Percentiles rank a stretch among this genome's conserved stretches.
Conservation (phyloP, 53 echinoderm and acorn worm genomes). For the Echinometra lucunter region DNA sequence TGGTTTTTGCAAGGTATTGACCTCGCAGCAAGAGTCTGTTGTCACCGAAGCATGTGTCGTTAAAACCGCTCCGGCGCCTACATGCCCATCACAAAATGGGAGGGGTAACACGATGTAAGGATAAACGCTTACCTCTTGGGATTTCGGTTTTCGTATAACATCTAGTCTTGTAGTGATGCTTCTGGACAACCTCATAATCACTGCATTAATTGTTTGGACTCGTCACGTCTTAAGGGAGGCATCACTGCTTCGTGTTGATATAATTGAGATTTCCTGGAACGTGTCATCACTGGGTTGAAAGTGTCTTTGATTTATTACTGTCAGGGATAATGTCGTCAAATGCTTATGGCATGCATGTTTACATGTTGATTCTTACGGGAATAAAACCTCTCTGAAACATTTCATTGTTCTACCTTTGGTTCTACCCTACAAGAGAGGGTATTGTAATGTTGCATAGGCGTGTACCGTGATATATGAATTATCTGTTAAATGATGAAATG, state of each 20-base stretch:
- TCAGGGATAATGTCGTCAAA: not conserved
- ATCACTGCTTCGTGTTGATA: constrained; percentile 9
- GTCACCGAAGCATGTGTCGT: not conserved
- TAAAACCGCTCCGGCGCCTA: not conserved
- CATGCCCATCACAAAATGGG: not conserved
- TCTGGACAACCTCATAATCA: not conserved
- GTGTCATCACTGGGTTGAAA: not conserved
- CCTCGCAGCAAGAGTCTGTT: not conserved
- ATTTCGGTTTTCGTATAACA: not conserved
- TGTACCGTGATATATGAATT: too few relatives aligned
- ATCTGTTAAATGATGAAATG: too few relatives aligned
- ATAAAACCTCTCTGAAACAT: not conserved
- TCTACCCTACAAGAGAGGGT: too few relatives aligned
- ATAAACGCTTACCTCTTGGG: not conserved
- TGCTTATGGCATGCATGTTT: not conserved
- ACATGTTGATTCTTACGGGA: not conserved
- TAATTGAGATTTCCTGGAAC: not conserved
- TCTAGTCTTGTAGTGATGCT: not conserved
- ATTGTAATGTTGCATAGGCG: too few relatives aligned
- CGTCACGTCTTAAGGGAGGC: not conserved
- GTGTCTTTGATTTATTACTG: not conserved
- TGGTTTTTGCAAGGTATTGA: not conserved
- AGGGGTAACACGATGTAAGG: constrained; percentile 18
- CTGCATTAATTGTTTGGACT: not conserved
- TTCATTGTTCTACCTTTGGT: not conserved